phyloP scores from a whole-genome alignment of 1,140 invertebrate genomes.

The Cotesia chilonis region DNA sequence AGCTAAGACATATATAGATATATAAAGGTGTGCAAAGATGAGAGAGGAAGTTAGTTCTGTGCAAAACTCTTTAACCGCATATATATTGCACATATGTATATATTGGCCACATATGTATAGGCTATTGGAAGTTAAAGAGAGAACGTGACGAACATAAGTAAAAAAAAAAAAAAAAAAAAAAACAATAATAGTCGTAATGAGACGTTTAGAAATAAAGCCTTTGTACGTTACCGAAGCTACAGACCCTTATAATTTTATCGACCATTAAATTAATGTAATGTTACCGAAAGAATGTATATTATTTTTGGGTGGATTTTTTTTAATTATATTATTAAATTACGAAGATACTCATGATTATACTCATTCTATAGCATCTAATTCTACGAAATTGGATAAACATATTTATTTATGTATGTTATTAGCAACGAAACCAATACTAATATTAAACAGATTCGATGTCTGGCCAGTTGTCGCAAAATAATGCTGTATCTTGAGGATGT shows the following conservation, averaged over 20 bases:
- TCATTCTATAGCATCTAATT: background rate
- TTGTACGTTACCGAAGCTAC: conserved; percentile 20
- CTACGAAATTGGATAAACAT: no score
- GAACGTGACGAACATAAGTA: conserved; percentile 10
- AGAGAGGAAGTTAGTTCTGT: no score
- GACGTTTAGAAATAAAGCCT: conserved; percentile 28
- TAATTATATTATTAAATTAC: background rate
- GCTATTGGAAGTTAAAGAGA: conserved; percentile 31
- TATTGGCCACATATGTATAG: no score
- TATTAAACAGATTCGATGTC: no score
- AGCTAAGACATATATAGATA: no score
- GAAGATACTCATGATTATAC: background rate
- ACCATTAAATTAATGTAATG: conserved; percentile 14
- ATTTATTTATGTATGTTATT: no score
- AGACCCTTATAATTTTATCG: conserved; percentile 21
- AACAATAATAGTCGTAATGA: conserved; percentile 31
- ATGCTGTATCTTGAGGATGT: no score
- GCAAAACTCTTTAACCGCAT: no score
- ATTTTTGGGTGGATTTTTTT: background rate
- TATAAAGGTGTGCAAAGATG: no score
- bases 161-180: conserved; percentile 11
- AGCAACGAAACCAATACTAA: no score
- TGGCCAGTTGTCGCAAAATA: no score
- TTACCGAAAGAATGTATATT: conserved; percentile 7
- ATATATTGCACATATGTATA: no score